Conservation (phyloP, 2,797 vertebrate genomes). For the Semaprochilodus insignis region DNA sequence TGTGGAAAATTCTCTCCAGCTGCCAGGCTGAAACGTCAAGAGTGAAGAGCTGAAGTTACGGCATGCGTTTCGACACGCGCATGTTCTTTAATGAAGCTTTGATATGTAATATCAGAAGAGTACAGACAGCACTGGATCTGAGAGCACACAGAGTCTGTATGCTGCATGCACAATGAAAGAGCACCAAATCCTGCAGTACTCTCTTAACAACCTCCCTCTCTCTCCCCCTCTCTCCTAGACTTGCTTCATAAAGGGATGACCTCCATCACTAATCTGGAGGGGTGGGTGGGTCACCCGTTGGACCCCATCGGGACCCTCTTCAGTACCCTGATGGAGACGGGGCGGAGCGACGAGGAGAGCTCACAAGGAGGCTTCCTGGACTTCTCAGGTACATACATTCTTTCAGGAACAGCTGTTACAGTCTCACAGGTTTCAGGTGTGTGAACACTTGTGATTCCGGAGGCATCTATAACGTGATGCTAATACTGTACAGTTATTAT, state of each 20-base stretch:
- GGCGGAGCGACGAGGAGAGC: constrained; percentile 84
- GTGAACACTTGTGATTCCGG: too few relatives aligned
- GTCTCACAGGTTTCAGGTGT: background rate
- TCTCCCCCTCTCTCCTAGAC: constrained; percentile 72
- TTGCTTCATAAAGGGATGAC: constrained; percentile 93
- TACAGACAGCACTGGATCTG: background rate
- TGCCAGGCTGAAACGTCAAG: background rate
- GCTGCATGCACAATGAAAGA: background rate
- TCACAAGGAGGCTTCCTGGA: constrained; percentile 84
- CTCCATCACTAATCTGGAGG: constrained; percentile 93
- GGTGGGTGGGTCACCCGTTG: constrained; percentile 97
- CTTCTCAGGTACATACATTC: constrained; percentile 83
- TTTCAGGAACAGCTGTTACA: background rate
- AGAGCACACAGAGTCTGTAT: background rate
- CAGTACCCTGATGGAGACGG: constrained; percentile 94
- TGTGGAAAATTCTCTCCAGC: background rate
- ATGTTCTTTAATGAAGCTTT: background rate
- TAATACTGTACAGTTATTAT: too few relatives aligned
- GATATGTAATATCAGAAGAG: background rate
- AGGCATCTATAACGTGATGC: too few relatives aligned
- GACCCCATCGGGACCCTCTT: constrained; percentile 96
- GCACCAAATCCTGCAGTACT: background rate
- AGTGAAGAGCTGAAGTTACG: background rate
- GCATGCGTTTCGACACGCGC: background rate
- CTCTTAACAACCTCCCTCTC: background rate